A percentile compares a stretch with the other conserved stretches of the same genome.
Evolutionary conservation across 2,888 invertebrate species (phyloP).

Genomic region (Anaspis maculata): DNA sequence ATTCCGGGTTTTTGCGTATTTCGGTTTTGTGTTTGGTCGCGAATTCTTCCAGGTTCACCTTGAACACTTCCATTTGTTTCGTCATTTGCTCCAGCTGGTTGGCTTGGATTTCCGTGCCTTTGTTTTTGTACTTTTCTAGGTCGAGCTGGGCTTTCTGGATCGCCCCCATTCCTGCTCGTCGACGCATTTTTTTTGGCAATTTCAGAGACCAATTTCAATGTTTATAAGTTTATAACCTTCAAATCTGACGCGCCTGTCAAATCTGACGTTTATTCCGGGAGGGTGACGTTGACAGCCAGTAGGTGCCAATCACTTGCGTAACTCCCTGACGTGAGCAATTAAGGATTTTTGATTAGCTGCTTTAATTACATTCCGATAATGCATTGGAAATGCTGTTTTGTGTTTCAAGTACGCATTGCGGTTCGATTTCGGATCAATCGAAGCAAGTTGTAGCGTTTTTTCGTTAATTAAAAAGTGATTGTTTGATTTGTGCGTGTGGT

Average conservation of each 20-base stretch:
- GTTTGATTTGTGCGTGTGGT: slow-evolving; percentile 1
- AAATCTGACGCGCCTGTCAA: no score
- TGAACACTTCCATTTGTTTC: slow-evolving; percentile 88
- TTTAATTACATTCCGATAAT: no score
- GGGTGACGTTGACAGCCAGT: no score
- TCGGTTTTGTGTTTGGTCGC: slow-evolving; percentile 91
- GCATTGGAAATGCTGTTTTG: no score
- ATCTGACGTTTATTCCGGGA: no score
- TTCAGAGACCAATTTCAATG: no score
- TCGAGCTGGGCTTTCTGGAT: slow-evolving; percentile 81
- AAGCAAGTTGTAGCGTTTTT: not conserved
- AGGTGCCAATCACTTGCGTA: no score
- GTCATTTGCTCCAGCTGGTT: slow-evolving; percentile 89
- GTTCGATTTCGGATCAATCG: no score
- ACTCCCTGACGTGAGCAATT: no score
- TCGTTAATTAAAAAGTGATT: slow-evolving; percentile 1
- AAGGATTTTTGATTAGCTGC: no score
- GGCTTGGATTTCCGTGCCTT: slow-evolving; percentile 86
- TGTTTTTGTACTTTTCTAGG: slow-evolving; percentile 85
- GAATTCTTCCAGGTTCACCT: slow-evolving; percentile 88
- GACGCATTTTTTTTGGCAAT: slow-evolving; percentile 61
- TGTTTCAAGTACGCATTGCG: no score
- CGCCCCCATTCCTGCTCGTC: slow-evolving; percentile 78
- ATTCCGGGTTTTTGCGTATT: slow-evolving; percentile 90
- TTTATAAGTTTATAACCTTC: no score